Evolutionary conservation across 2,888 invertebrate genomes (phyloP).

Genomic region (Philhelius pedissequus): DNA sequence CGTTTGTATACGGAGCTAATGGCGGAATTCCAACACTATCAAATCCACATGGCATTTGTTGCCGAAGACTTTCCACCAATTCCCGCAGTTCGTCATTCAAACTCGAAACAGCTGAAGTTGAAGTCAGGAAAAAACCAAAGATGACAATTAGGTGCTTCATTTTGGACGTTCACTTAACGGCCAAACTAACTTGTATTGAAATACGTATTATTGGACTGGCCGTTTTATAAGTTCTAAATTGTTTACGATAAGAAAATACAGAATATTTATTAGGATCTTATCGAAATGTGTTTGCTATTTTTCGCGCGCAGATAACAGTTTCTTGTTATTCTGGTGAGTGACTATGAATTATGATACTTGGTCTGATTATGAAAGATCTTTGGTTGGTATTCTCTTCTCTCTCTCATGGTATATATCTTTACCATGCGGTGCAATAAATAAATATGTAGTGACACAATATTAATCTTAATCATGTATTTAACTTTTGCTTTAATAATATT

Average conservation of each 20-base stretch:
- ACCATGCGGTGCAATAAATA: not conserved
- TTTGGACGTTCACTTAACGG: not conserved
- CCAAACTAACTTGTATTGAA: not conserved
- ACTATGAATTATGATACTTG: not conserved
- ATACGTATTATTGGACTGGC: not conserved
- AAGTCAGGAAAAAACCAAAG: conserved; percentile 17
- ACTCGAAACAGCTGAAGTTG: conserved; percentile 46
- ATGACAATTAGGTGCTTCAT: conserved; percentile 22
- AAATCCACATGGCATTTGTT: conserved; percentile 76
- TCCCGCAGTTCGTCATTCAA: conserved; percentile 75
- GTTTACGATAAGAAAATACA: conserved; percentile 12
- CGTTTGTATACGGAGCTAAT: conserved; percentile 72
- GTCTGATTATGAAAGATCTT: not conserved
- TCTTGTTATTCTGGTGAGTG: not conserved
- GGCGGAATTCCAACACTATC: conserved; percentile 72
- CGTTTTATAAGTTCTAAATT: conserved; percentile 14
- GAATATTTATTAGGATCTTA: conserved; percentile 35
- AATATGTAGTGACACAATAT: not conserved
- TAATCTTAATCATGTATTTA: not conserved
- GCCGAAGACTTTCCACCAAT: conserved; percentile 73
- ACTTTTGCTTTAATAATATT: conserved; percentile 10
- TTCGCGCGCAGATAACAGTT: not conserved
- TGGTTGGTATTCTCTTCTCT: conserved; percentile 1
- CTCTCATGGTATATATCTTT: not conserved
- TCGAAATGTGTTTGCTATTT: conserved; percentile 22